Evolutionary conservation across 1,140 invertebrate species (phyloP).

Genomic region (Tetragonula clypearis): DNA sequence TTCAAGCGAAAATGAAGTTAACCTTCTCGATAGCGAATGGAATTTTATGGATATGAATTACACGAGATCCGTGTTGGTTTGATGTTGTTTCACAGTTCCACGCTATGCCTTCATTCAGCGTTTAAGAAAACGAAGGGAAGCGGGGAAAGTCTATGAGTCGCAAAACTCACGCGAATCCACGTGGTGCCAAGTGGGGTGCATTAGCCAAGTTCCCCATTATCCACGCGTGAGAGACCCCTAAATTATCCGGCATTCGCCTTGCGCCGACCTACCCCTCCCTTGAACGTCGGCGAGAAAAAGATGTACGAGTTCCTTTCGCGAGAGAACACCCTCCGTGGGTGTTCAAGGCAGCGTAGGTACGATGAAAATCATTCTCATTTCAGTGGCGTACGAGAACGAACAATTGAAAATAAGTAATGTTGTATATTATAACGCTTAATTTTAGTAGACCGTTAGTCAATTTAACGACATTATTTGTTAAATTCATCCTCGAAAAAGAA

Average conservation of each 20-base stretch:
- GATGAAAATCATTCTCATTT: constrained; percentile 51
- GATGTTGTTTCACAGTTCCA: not conserved
- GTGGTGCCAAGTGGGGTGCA: constrained; percentile 78
- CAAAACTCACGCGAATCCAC: constrained; percentile 71
- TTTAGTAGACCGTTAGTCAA: no score
- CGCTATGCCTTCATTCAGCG: not conserved
- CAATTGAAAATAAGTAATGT: not conserved
- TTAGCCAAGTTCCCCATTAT: constrained; percentile 80
- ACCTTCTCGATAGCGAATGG: not conserved
- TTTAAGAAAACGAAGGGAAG: constrained; percentile 29
- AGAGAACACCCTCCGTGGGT: constrained; percentile 52
- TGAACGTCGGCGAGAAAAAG: constrained; percentile 77
- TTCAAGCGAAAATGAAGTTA: not conserved
- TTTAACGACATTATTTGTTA: no score
- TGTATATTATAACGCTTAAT: not conserved
- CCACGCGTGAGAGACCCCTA: constrained; percentile 79
- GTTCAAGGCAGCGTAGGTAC: constrained; percentile 24
- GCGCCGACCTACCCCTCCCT: constrained; percentile 69
- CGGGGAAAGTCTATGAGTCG: constrained; percentile 50
- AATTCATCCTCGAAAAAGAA: not conserved
- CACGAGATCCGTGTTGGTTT: no score
- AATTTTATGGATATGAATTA: not conserved
- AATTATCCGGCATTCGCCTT: constrained; percentile 78
- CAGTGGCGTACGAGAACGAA: not conserved
- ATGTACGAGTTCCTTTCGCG: constrained; percentile 73